Evolutionary conservation across 2,113 vertebrate genomes (phyloP).

Genomic region (Seriola aureovittata): DNA sequence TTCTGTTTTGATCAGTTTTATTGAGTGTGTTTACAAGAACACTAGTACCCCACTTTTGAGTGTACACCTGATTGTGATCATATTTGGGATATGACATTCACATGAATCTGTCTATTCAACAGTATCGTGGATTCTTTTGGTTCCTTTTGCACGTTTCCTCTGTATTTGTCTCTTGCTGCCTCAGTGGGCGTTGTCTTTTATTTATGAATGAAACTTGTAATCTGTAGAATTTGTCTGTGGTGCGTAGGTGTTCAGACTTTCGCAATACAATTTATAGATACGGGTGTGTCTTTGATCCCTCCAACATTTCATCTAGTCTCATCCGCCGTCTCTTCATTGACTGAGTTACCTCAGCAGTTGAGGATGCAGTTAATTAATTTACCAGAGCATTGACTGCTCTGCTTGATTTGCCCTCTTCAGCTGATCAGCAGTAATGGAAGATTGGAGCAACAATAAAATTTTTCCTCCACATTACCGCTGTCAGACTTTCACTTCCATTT

Average conservation of each 20-base stretch:
- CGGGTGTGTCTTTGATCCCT: background rate
- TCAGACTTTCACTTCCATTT: background rate
- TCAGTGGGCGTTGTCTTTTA: background rate
- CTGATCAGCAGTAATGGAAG: slow-evolving; percentile 9
- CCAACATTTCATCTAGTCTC: background rate
- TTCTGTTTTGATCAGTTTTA: background rate
- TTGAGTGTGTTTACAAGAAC: background rate
- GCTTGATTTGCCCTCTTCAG: slow-evolving; percentile 23
- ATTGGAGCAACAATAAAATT: background rate
- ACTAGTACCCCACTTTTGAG: background rate
- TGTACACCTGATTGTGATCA: background rate
- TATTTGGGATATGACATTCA: background rate
- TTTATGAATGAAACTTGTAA: background rate
- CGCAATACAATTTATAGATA: background rate
- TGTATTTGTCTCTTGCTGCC: background rate
- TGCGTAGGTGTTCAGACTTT: background rate
- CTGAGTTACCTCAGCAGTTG: background rate
- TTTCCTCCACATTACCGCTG: background rate
- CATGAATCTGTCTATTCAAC: background rate
- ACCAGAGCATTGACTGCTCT: background rate
- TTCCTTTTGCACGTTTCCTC: background rate
- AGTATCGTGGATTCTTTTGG: background rate
- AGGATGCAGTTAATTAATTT: background rate
- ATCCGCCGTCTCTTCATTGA: background rate
- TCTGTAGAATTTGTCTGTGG: background rate